Percentiles rank a stretch among this genome's conserved stretches.
Conservation (phyloP, 2,113 vertebrate species). For the Puntigrus tetrazona region DNA sequence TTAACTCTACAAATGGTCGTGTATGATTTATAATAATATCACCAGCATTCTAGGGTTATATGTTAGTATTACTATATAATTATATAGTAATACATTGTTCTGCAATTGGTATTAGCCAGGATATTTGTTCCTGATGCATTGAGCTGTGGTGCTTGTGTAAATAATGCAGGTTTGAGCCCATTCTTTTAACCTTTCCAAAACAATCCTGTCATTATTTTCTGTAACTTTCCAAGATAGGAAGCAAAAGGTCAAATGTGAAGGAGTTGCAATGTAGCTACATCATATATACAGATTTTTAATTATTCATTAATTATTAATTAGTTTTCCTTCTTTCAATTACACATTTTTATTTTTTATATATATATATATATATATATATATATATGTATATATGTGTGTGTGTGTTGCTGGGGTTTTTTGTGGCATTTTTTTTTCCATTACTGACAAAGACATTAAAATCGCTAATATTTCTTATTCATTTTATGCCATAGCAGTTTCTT, state of each 20-base stretch:
- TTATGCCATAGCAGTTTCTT: background rate
- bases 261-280: background rate
- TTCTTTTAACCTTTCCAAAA: background rate
- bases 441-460: background rate
- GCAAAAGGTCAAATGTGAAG: background rate
- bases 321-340: no score
- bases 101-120: background rate
- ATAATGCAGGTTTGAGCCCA: background rate
- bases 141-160: slow-evolving; percentile 70
- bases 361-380: no score
- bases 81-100: background rate
- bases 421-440: no score
- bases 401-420: no score
- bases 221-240: background rate
- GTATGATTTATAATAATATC: background rate
- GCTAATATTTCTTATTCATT: background rate
- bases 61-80: no score
- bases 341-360: no score
- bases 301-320: no score
- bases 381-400: no score
- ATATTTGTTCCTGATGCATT: background rate
- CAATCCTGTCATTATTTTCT: background rate
- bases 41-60: background rate
- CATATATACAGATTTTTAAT: background rate
- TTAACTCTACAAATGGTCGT: no score